Evolutionary conservation across 2,797 vertebrate species (phyloP).

Genomic region (Alauda arvensis): DNA sequence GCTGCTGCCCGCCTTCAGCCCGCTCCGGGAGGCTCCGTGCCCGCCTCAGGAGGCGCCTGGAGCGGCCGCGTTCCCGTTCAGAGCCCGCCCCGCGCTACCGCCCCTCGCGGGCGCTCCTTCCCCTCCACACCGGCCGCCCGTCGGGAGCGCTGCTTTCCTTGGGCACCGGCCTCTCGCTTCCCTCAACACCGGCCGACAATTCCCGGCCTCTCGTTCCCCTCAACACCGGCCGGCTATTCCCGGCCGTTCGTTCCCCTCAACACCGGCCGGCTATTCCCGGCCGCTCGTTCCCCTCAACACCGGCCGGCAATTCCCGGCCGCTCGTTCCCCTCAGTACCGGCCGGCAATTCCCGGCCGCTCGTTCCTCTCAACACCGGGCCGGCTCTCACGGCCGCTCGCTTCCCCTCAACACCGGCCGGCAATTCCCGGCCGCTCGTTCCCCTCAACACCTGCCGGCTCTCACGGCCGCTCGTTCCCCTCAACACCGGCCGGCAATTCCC

Average conservation of each 20-base stretch:
- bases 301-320: no score
- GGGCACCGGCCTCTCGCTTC: not conserved
- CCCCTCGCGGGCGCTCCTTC: not conserved
- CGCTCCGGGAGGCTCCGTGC: not conserved
- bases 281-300: no score
- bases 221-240: not conserved
- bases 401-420: no score
- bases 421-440: no score
- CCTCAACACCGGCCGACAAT: not conserved
- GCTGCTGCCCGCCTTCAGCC: not conserved
- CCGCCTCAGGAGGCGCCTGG: not conserved
- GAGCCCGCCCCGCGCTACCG: not conserved
- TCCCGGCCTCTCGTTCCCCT: rapidly evolving
- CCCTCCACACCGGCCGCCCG: rapidly evolving
- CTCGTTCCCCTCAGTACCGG: no score
- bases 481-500: no score
- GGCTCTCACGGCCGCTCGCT: not conserved
- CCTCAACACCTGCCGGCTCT: no score
- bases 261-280: not conserved
- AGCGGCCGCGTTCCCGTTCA: rapidly evolving
- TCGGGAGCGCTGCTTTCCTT: no score
- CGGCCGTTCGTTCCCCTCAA: rapidly evolving
- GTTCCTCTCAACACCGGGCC: no score
- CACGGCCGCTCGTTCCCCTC: not conserved
- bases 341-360: no score